Evolutionary conservation across 1,140 invertebrate species (phyloP).

Genomic region (Nomia melanderi): DNA sequence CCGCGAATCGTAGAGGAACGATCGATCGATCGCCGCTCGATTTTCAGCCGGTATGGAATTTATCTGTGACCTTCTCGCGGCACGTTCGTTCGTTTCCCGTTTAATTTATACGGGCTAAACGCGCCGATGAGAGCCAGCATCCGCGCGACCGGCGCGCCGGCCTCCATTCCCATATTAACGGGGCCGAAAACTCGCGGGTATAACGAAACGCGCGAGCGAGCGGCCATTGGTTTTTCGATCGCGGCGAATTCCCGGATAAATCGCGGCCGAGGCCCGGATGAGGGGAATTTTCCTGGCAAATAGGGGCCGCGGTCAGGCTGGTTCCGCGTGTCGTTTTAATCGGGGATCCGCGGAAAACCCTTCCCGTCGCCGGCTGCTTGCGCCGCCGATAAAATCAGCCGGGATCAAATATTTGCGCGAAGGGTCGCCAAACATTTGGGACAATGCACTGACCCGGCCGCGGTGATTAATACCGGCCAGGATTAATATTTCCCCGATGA

Average conservation of each 20-base stretch:
- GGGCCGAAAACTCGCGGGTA: not conserved
- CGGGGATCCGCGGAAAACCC: not conserved
- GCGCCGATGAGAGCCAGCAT: no score
- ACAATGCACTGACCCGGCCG: slow-evolving; percentile 1
- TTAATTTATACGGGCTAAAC: no score
- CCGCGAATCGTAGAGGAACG: no score
- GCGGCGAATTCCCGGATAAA: not conserved
- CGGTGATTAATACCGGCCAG: slow-evolving; percentile 24
- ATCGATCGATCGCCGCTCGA: no score
- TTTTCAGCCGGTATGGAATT: no score
- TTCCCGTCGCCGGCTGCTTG: not conserved
- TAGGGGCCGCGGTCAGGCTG: not conserved
- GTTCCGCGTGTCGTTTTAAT: not conserved
- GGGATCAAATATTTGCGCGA: slow-evolving; percentile 9
- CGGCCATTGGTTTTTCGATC: not conserved
- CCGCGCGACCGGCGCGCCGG: no score
- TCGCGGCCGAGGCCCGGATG: no score
- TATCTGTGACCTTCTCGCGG: no score
- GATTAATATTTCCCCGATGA: slow-evolving; percentile 36
- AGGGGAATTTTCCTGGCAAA: not conserved
- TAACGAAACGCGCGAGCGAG: not conserved
- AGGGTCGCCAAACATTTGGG: not conserved
- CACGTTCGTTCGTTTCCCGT: no score
- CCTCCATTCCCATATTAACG: not conserved
- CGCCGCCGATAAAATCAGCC: slow-evolving; percentile 1